A percentile compares a stretch with the other conserved stretches of the same genome.
These are phyloP conservation scores for Copsychus sechellarum DNA, from an alignment of 2,113 vertebrate species.

Conservation along the genomic window DNA sequence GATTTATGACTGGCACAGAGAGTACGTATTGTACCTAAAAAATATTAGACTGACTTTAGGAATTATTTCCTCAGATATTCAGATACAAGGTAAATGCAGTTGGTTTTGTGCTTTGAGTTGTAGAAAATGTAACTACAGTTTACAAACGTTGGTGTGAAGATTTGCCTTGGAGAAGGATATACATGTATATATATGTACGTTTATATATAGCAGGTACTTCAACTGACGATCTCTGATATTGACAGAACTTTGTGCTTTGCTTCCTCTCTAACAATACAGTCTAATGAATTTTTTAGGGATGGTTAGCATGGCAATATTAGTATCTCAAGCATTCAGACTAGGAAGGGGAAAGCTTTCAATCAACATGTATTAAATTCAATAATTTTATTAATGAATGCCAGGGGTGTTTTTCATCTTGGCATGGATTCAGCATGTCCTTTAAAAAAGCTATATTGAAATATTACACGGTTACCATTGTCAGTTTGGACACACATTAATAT, in stretches of 20 bases:
- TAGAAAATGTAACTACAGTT: neutral
- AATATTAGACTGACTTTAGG: neutral
- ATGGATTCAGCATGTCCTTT: neutral
- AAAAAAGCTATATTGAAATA: neutral
- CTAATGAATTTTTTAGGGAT: neutral
- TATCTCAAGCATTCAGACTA: neutral
- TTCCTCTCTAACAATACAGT: neutral
- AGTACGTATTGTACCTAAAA: constrained; percentile 79
- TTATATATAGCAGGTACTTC: neutral
- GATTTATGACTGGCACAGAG: constrained; percentile 98
- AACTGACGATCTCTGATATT: neutral
- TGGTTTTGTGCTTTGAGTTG: neutral
- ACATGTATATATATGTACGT: neutral
- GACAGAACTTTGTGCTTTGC: neutral
- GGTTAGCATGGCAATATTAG: neutral
- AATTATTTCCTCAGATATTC: neutral
- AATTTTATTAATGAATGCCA: neutral
- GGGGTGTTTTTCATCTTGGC: neutral
- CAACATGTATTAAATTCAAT: neutral
- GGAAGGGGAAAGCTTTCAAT: neutral
- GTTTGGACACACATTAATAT: neutral
- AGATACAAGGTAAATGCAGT: neutral
- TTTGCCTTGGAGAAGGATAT: neutral
- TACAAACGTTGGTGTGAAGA: neutral
- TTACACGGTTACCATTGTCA: neutral